Base-by-base conservation (phyloP, 1,140 invertebrate species). In the Drosophila truncata region DNA sequence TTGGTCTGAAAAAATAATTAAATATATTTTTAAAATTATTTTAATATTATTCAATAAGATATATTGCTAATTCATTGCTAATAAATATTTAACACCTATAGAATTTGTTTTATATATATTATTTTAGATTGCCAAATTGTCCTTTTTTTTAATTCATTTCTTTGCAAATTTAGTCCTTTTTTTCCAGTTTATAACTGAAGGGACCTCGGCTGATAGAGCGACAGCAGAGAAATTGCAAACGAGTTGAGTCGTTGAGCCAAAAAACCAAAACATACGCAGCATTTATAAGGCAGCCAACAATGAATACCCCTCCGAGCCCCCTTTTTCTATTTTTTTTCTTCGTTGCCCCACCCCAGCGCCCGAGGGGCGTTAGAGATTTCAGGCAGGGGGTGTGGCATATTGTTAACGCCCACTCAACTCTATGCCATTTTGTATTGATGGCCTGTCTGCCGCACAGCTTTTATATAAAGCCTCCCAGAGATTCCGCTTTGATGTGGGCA, bases 381-480 rank as follows among this genome's bases (percentile, higher is more conserved):
- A 29, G 47, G 41, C 18, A 10, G 57, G 63, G 64, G 65, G 49
- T 33, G 57, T 60, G 71, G 65, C 81, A 84, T 90, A 87, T 87
- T 87, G 83, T 87, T 90, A 90, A 90, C 85, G 85, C 85, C 85
- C 85, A 90, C 85, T 88, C 78, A 88, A 81, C 85, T 85, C 85
- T 90, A 90, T 90, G 85, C 86, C 85, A 90, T 90, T 88, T 88
- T 90, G 85, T 88, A 88, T 88, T 90, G 85, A 88, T 88, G 85
- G 85, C 78, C 85, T 90, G 85, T 85, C 85, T 88, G 85, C 78
- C 78, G 85, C 85, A 90, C 85, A 90, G 85, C 86, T 88, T 90
- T 88, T 88, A 88, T 88, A 88, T 88, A 81, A 88, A 88, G 85
- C 85, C 73, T 79, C 66, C 81, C 77, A 85, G 69, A 87, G 77